Base-by-base conservation (phyloP, 2,797 vertebrate genomes). In the Protonibea diacanthus region DNA sequence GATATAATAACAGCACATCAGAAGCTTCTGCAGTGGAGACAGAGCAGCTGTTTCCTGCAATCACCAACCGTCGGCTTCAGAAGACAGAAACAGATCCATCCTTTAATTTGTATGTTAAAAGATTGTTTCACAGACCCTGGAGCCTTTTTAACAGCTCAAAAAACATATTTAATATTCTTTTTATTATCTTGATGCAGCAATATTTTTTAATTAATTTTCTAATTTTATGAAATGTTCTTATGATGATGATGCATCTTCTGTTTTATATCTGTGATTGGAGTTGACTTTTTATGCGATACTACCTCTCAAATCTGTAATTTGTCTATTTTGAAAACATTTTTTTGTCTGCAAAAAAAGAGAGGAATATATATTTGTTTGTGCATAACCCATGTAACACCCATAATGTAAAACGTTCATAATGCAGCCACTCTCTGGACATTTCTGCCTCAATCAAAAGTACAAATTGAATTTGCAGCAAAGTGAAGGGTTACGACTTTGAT, bases 1-100 rank as follows among this genome's bases (percentile, higher is more conserved):
- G 29, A 63, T 14, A 47, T 11, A 45, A 48, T 3, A 42, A 13
- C 67, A 78, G 57, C n/a, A 29, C 82, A 81, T 59, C 12, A 64
- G 45, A 80, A 70, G 58, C 6, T 45, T 72, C 18, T 59, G 23
- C 9, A 33, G n/a, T 29, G 14, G n/a, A 47, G 15, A n/a, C 18
- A 27, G 47, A 40, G 40, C n/a, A 48, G 68, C 45, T 64, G 52
- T 47, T 44, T 27, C 48, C 56, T 12, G 15, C 17, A 62, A 38
- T 48, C 14, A 68, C 29, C 18, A 69, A 40, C 29, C 38, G 29
- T 18, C 5, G n/a, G 27, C 55, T 73, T 82, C 38, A 71, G 11
- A 47, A 12, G 14, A 61, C 13, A 38, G 44, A 63, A 61, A 0
- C 21, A 11, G 44, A 56, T 33, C 8, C 23, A 25, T n/a, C 9